Percentiles rank a stretch among this genome's conserved stretches.
These are phyloP conservation scores for Tanypteryx hageni DNA, from an alignment of 2,888 invertebrate species.

Conservation along the genomic window DNA sequence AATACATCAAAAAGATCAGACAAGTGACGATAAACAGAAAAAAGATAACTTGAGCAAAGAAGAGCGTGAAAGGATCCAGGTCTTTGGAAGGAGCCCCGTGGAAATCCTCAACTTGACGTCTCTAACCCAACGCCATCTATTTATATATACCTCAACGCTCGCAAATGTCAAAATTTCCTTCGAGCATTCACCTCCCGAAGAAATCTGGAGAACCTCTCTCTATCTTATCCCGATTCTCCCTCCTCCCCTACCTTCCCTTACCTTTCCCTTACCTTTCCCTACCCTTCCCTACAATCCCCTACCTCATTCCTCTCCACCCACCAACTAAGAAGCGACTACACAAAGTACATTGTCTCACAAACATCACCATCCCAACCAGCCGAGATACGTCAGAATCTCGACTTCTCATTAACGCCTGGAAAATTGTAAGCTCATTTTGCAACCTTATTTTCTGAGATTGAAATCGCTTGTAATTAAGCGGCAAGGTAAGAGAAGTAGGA, in stretches of 20 bases:
- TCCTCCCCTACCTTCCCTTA: neutral
- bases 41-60: too few species aligned
- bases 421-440: neutral
- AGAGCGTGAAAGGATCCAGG: too few species aligned
- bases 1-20: too few species aligned
- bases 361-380: neutral
- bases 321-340: neutral
- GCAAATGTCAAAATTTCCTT: too few species aligned
- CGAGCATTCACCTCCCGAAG: too few species aligned
- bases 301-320: neutral
- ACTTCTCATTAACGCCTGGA: conserved; percentile 17
- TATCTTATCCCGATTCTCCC: neutral
- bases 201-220: neutral
- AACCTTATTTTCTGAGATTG: neutral
- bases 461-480: conserved; percentile 29
- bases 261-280: too few species aligned
- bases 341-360: conserved; percentile 13
- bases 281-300: too few species aligned
- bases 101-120: too few species aligned
- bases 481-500: neutral
- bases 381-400: neutral
- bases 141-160: too few species aligned
- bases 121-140: too few species aligned
- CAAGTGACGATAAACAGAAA: too few species aligned
- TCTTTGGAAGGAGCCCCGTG: too few species aligned